phyloP scores from a whole-genome alignment of 2,113 vertebrate species.

The Mungos mungo region DNA sequence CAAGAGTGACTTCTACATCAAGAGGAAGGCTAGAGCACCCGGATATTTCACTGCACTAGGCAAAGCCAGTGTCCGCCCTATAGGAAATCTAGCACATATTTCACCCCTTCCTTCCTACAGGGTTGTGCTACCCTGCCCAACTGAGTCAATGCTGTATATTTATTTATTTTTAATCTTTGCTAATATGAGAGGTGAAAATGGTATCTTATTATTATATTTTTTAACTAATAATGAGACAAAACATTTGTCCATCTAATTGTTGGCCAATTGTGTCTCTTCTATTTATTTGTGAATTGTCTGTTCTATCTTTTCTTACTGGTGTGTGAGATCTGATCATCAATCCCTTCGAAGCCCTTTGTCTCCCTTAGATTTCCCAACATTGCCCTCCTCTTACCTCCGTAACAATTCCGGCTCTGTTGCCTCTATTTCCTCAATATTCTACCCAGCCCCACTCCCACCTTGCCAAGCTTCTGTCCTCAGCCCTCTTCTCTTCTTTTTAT shows the following conservation, averaged over 20 bases:
- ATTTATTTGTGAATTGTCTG: not conserved
- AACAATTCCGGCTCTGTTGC: not conserved
- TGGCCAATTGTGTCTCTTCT: not conserved
- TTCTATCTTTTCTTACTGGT: not conserved
- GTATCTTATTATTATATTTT: not conserved
- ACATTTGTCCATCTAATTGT: not conserved
- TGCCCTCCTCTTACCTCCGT: no score
- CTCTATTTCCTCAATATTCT: not conserved
- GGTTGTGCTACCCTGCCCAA: not conserved
- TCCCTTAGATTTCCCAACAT: not conserved
- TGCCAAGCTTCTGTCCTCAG: not conserved
- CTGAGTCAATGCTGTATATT: not conserved
- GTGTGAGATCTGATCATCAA: not conserved
- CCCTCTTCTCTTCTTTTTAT: not conserved
- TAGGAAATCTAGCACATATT: not conserved
- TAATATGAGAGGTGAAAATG: not conserved
- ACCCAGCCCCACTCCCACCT: no score
- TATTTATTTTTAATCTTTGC: not conserved
- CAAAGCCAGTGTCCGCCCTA: not conserved
- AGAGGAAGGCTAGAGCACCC: not conserved
- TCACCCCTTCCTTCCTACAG: not conserved
- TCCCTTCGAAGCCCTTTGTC: not conserved
- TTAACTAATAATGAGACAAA: not conserved
- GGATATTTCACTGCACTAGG: not conserved
- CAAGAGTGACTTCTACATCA: not conserved